Percentiles rank a stretch among this genome's conserved stretches.
These are phyloP conservation scores for Ranitomeya variabilis DNA, from an alignment of 2,113 vertebrate species.

Conservation along the genomic window DNA sequence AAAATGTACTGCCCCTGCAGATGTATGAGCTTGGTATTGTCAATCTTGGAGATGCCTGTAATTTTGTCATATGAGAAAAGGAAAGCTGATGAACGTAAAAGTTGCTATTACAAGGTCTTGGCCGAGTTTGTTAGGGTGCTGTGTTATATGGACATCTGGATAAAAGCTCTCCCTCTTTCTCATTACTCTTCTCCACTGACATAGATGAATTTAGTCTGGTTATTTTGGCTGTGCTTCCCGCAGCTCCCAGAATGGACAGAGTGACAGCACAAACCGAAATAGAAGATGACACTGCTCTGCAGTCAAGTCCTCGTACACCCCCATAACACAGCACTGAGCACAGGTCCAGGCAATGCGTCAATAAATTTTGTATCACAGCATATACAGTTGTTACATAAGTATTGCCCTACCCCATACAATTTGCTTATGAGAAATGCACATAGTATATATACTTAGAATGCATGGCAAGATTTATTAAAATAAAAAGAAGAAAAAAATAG, in stretches of 20 bases:
- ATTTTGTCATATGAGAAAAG: neutral
- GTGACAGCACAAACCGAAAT: conserved; percentile 51
- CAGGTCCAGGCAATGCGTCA: neutral
- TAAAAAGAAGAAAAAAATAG: no score
- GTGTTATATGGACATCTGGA: conserved; percentile 26
- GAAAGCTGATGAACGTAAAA: neutral
- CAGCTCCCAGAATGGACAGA: conserved; percentile 52
- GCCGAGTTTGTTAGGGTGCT: neutral
- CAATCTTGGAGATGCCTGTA: neutral
- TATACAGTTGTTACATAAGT: neutral
- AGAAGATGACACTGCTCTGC: conserved; percentile 41
- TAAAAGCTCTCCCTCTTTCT: conserved; percentile 8
- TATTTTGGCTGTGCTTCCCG: conserved; percentile 43
- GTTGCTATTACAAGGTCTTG: conserved; percentile 1
- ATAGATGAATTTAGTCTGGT: conserved; percentile 43
- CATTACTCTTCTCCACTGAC: neutral
- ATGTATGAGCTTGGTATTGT: neutral
- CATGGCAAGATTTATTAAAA: no score
- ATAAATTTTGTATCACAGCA: neutral
- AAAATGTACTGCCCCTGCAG: neutral
- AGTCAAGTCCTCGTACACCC: conserved; percentile 26
- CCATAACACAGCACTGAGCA: neutral
- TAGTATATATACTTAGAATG: no score
- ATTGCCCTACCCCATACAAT: neutral
- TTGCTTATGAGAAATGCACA: neutral